Evolutionary conservation across 2,797 vertebrate genomes (phyloP).

Genomic region (Dicrostonyx torquatus): DNA sequence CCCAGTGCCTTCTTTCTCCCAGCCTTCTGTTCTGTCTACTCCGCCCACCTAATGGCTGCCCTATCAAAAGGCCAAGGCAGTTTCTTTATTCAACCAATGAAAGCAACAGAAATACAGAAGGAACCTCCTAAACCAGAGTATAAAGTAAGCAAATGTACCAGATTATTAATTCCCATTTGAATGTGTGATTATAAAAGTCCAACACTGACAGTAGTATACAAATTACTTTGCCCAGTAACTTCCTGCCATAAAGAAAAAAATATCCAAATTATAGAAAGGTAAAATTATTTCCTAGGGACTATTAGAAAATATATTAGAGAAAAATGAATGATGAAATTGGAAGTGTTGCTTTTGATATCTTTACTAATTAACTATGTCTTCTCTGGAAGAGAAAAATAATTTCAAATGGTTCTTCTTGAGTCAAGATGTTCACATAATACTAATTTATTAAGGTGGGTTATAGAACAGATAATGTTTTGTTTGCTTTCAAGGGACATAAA

Average conservation of each 20-base stretch:
- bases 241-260: slow-evolving; percentile 10
- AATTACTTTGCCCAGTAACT: background rate
- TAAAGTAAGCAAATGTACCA: background rate
- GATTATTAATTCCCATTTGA: slow-evolving; percentile 30
- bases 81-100: too few species aligned
- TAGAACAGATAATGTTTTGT: background rate
- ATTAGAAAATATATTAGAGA: slow-evolving; percentile 3
- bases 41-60: too few species aligned
- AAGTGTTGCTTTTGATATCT: background rate
- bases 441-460: background rate
- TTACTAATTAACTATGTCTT: background rate
- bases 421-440: background rate
- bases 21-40: too few species aligned
- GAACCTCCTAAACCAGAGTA: too few species aligned
- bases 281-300: slow-evolving; percentile 7
- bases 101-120: too few species aligned
- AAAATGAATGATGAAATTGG: background rate
- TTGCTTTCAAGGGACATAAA: slow-evolving; percentile 2
- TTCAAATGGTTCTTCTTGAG: background rate
- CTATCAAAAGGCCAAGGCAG: too few species aligned
- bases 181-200: background rate
- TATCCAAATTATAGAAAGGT: background rate
- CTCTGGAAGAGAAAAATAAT: background rate
- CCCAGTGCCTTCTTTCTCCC: too few species aligned
- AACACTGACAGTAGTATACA: background rate